phyloP scores from a whole-genome alignment of 2,797 vertebrate species.

The Scleropages formosus region DNA sequence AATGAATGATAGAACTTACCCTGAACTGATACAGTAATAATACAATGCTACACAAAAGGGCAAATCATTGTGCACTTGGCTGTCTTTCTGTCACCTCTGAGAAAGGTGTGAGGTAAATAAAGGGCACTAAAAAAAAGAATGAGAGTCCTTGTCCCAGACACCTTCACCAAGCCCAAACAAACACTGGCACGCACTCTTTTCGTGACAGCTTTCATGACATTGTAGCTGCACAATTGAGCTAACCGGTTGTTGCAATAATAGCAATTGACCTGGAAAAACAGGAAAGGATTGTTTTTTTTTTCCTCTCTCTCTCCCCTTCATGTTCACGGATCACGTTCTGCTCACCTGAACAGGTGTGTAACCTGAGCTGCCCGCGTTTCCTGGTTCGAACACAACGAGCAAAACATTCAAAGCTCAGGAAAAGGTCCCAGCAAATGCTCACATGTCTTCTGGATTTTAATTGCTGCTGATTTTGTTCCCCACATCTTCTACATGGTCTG shows the following conservation, averaged over 20 bases:
- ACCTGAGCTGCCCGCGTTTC: not conserved
- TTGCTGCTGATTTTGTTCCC: too few relatives aligned
- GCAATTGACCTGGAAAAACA: not conserved
- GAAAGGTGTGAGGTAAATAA: not conserved
- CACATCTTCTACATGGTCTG: too few relatives aligned
- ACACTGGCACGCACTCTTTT: not conserved
- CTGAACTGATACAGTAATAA: too few relatives aligned
- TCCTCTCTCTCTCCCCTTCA: not conserved
- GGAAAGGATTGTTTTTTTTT: not conserved
- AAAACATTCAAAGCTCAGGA: not conserved
- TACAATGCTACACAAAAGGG: too few relatives aligned
- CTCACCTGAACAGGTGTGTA: not conserved
- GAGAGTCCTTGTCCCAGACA: not conserved
- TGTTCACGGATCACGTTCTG: not conserved
- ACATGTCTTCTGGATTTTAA: too few relatives aligned
- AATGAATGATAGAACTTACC: too few relatives aligned
- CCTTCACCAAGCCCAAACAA: not conserved
- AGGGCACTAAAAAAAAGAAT: not conserved
- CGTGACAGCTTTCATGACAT: not conserved
- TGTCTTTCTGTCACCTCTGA: too few relatives aligned
- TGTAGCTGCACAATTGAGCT: not conserved
- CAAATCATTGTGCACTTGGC: too few relatives aligned
- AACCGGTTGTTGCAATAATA: slow-evolving; percentile 3
- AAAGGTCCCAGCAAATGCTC: not conserved
- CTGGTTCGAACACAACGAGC: not conserved